phyloP scores from a whole-genome alignment of 1,140 invertebrate species.

The Euura saliciscinereae region DNA sequence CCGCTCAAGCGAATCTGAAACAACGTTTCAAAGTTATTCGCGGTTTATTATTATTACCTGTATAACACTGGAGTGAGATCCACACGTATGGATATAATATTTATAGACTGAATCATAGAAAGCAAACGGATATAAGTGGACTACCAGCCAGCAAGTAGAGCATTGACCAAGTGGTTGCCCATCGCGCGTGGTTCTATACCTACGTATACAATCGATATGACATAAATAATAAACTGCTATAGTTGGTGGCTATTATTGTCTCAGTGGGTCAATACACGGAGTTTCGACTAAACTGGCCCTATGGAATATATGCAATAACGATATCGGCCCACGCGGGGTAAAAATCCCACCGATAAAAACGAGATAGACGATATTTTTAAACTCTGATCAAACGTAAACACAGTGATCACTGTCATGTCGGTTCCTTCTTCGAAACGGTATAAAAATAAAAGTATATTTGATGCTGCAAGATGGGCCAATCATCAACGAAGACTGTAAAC shows the following conservation, averaged over 20 bases:
- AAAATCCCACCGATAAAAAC: background rate
- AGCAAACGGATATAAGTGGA: background rate
- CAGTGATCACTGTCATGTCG: too few species aligned
- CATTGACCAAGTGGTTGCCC: slow-evolving; percentile 2
- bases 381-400: background rate
- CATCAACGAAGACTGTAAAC: too few species aligned
- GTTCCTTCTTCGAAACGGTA: too few species aligned
- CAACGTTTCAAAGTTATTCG: too few species aligned
- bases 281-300: background rate
- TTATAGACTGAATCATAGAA: background rate
- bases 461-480: too few species aligned
- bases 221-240: slow-evolving; percentile 1
- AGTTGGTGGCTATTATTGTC: background rate
- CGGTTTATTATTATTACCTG: too few species aligned
- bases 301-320: too few species aligned
- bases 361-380: background rate
- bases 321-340: too few species aligned
- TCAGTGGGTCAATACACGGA: background rate
- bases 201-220: background rate
- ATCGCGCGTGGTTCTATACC: background rate
- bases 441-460: too few species aligned
- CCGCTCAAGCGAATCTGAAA: too few species aligned
- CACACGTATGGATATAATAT: background rate
- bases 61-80: background rate
- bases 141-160: background rate